Evolutionary conservation across 2,797 vertebrate species (phyloP).

Genomic region (Mionectes olivaceus): DNA sequence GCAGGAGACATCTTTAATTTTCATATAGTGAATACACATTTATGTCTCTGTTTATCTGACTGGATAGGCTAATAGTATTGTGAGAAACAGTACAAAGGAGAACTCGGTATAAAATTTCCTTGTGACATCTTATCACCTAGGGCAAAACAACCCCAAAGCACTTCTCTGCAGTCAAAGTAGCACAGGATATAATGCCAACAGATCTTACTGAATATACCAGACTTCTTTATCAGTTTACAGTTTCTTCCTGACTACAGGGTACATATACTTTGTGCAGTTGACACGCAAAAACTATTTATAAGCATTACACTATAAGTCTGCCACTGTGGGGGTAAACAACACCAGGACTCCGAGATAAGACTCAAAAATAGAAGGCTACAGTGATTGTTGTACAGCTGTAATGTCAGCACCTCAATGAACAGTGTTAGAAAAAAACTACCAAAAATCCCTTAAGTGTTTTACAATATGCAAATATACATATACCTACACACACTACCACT

Average conservation of each 20-base stretch:
- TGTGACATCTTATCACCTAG: background rate
- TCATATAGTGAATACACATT: background rate
- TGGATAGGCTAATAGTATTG: background rate
- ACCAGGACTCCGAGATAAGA: background rate
- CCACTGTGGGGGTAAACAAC: background rate
- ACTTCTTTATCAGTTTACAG: background rate
- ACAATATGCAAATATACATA: background rate
- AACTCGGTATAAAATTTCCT: background rate
- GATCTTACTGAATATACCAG: background rate
- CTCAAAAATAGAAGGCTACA: background rate
- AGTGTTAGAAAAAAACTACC: background rate
- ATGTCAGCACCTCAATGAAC: background rate
- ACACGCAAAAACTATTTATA: background rate
- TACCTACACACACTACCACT: background rate
- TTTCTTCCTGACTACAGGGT: background rate
- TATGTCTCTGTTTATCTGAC: background rate
- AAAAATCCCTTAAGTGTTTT: background rate
- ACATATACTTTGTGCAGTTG: background rate
- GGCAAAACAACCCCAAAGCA: background rate
- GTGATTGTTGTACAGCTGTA: background rate
- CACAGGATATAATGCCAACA: background rate
- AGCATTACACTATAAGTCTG: background rate
- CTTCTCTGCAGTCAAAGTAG: background rate
- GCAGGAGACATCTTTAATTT: background rate
- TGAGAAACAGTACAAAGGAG: background rate